Conservation (phyloP, 1,140 invertebrate species). For the Drosophila burlai region DNA sequence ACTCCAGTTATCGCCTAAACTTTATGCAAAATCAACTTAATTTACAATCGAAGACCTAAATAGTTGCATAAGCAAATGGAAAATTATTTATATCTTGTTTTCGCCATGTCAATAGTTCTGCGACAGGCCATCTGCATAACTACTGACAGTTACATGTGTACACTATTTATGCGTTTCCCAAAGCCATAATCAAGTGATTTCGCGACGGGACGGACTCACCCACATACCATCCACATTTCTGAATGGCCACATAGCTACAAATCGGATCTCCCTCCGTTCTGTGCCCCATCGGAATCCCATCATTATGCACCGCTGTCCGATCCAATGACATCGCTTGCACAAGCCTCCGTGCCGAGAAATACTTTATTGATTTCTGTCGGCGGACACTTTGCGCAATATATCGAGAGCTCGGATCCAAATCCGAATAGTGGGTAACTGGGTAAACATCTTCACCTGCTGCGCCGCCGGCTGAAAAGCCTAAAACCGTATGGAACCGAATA, state of each 20-base stretch:
- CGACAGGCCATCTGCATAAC: conserved; percentile 24
- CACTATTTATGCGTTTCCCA: conserved; percentile 35
- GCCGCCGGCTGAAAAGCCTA: background rate
- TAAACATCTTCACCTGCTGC: conserved; percentile 68
- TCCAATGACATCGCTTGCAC: conserved; percentile 45
- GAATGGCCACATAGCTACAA: background rate
- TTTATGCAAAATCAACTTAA: background rate
- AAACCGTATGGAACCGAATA: conserved; percentile 19
- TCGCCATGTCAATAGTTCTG: conserved; percentile 19
- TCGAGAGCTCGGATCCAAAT: conserved; percentile 42
- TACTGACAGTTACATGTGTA: conserved; percentile 15
- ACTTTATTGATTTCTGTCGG: conserved; percentile 62
- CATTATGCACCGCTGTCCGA: conserved; percentile 50
- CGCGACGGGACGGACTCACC: conserved; percentile 20
- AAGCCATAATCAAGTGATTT: conserved; percentile 35
- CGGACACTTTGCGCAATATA: conserved; percentile 50
- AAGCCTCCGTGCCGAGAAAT: conserved; percentile 27
- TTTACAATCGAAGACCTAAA: background rate
- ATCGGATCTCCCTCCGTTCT: conserved; percentile 9
- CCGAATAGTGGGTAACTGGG: conserved; percentile 54
- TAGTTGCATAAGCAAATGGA: conserved; percentile 33
- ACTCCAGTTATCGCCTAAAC: no score
- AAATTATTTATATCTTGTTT: conserved; percentile 20
- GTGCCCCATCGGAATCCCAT: conserved; percentile 49
- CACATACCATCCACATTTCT: conserved; percentile 22